A percentile compares a stretch with the other conserved stretches of the same genome.
Conservation (phyloP, 23 tunicate species). For the Botrylloides violaceus region DNA sequence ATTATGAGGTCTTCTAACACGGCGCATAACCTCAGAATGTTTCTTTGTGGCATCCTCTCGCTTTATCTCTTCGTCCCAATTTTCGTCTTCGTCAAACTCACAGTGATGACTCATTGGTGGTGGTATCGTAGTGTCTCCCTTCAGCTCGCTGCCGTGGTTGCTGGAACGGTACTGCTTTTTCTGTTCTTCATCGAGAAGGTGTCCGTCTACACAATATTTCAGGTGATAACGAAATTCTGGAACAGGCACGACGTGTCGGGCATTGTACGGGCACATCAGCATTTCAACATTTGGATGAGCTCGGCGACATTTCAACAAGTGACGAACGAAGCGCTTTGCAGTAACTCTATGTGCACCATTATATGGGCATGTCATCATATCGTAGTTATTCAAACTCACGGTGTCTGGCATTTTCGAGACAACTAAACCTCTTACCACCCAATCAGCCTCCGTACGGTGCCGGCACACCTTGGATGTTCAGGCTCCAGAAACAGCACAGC, state of each 20-base stretch:
- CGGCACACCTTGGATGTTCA: too few relatives aligned
- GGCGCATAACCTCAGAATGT: too few relatives aligned
- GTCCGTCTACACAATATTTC: conserved; percentile 3
- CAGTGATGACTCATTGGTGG: conserved; percentile 10
- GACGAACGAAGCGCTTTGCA: conserved; percentile 11
- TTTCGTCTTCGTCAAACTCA: conserved; percentile 34
- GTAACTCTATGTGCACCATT: not conserved
- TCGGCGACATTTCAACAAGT: conserved; percentile 8
- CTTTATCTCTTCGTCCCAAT: conserved; percentile 30
- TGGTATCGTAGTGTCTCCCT: conserved; percentile 43
- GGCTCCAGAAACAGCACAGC: too few relatives aligned
- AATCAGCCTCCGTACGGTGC: too few relatives aligned
- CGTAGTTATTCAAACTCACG: too few relatives aligned
- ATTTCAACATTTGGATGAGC: not conserved
- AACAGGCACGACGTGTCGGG: conserved; percentile 10
- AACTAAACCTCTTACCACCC: too few relatives aligned
- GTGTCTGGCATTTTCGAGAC: too few relatives aligned
- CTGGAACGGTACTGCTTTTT: conserved; percentile 10
- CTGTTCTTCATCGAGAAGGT: not conserved
- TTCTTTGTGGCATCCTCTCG: not conserved
- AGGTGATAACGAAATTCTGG: conserved; percentile 18
- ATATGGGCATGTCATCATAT: conserved; percentile 11
- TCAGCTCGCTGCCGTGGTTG: conserved; percentile 34
- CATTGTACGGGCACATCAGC: conserved; percentile 18
- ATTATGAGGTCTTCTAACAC: too few relatives aligned